Conservation (phyloP, 2,797 vertebrate species). For the Falco rusticolus region DNA sequence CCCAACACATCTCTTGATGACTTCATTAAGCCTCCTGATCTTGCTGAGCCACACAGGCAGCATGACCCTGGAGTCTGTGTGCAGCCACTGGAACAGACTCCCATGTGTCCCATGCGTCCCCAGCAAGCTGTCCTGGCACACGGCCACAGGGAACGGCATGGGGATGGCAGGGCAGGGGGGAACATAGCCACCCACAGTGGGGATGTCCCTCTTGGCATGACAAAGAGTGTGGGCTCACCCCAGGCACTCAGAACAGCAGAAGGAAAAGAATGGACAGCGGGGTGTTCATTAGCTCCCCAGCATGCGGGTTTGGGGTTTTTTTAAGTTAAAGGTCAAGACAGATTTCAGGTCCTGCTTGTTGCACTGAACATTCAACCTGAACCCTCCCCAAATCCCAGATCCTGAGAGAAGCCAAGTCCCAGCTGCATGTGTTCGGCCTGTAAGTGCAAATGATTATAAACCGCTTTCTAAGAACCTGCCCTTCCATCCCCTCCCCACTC, state of each 20-base stretch:
- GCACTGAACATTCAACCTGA: not conserved
- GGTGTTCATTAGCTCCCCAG: not conserved
- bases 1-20: not conserved
- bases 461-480: not conserved
- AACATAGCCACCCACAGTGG: fast-evolving
- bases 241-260: not conserved
- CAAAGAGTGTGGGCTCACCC: fast-evolving
- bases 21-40: not conserved
- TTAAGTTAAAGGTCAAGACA: not conserved
- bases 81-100: not conserved
- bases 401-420: not conserved
- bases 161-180: fast-evolving
- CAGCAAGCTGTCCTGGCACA: not conserved
- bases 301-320: not conserved
- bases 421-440: not conserved
- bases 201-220: fast-evolving
- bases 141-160: fast-evolving
- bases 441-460: not conserved
- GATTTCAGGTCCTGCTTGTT: not conserved
- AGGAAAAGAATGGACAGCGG: not conserved
- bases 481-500: not conserved
- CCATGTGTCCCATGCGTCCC: not conserved
- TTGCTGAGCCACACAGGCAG: not conserved
- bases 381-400: not conserved
- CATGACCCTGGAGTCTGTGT: fast-evolving